Evolutionary conservation across 2,797 vertebrate genomes (phyloP), one percentile per base, ranked within the genome.

Genomic region (Pangasius mekongensis): DNA sequence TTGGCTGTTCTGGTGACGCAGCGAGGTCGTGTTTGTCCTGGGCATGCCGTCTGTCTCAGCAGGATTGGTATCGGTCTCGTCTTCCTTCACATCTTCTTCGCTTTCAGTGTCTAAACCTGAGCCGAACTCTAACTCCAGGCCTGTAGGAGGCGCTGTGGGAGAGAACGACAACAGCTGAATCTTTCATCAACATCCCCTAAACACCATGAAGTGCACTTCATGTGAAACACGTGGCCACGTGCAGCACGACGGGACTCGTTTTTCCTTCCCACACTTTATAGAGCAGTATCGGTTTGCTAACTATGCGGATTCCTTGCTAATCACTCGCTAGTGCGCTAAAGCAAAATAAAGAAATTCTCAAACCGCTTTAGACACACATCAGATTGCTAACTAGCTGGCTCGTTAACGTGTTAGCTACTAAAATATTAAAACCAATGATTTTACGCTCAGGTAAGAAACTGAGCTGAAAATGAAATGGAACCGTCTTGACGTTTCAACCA

Each of bases 1-100:
- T 9, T 24, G 10, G 81, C 78, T 24, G 58, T 71, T 71, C 20
- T 85, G 27, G 54, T 20, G 67, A 27, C 11, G 39, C 60, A 18
- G 49, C 10, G 27, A 84, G 76, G 87, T 52, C 33, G 47, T 47
- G 66, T 87, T 87, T 1, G 33, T 56, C 66, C 24, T 56, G 74
- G 16, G 3, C 60, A 18, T 1, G 11, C 3, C 14, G 8, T 39
- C 20, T 6, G 22, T 11, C 10, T 74, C 80, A 16, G 36, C 52
- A 47, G 11, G 64, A 56, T 16, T 1, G 0, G 5, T 5, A 64
- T 22, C 27, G 0, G 27, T 49, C 69, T 49, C 9, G 0, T 30
- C 18, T 58, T 76, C 64, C 39, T 49, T 56, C 10, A 66, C 7
- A 18, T 16, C 39, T 74, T 87, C 86, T 60, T 54, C 20, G 9